Evolutionary conservation across 2,113 vertebrate genomes (phyloP).

Genomic region (Plecotus auritus): DNA sequence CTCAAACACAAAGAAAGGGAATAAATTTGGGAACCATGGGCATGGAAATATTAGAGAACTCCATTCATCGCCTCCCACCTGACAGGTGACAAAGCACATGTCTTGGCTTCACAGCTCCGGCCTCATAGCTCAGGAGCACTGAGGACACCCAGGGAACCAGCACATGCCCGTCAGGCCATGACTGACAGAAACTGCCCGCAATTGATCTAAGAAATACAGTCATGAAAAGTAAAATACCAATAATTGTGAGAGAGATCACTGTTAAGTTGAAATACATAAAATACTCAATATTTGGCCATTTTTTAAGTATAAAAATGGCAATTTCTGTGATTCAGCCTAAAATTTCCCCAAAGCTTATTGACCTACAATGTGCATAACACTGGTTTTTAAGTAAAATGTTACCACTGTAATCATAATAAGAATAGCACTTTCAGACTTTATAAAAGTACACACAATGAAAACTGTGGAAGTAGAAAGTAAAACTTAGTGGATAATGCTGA

Average conservation of each 20-base stretch:
- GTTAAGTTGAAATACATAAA: background rate
- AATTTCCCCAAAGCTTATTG: background rate
- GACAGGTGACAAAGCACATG: background rate
- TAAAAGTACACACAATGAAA: background rate
- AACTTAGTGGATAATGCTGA: background rate
- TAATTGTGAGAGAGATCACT: background rate
- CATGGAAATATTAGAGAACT: background rate
- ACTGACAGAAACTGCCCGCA: background rate
- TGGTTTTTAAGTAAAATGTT: conserved; percentile 2
- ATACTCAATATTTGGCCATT: background rate
- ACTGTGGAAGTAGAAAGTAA: background rate
- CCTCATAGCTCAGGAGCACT: background rate
- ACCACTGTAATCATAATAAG: background rate
- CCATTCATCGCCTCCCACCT: background rate
- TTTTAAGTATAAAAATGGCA: background rate
- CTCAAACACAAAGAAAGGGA: background rate
- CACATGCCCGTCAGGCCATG: background rate
- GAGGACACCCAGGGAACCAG: background rate
- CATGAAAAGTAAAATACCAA: background rate
- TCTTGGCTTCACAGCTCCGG: background rate
- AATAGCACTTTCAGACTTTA: background rate
- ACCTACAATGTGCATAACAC: background rate
- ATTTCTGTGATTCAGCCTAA: background rate
- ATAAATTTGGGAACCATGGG: background rate
- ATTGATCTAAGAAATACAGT: background rate